A percentile compares a stretch with the other conserved stretches of the same genome.
Evolutionary conservation across 2,113 vertebrate species (phyloP).

Genomic region (Hemichromis elongatus): DNA sequence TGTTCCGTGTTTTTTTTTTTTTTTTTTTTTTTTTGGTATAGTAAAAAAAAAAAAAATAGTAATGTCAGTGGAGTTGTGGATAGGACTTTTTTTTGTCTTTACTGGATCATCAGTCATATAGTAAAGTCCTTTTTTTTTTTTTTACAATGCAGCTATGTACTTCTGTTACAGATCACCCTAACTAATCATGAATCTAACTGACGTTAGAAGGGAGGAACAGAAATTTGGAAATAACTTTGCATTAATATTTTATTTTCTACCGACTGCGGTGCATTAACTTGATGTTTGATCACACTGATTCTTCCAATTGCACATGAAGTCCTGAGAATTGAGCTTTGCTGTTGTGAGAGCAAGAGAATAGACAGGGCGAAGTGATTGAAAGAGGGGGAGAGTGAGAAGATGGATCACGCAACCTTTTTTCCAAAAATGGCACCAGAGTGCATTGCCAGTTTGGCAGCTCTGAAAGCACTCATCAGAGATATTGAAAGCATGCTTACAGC

Average conservation of each 20-base stretch:
- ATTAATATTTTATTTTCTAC: conserved; percentile 3
- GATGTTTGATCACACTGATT: neutral
- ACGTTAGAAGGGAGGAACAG: neutral
- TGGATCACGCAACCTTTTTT: conserved; percentile 40
- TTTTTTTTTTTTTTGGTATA: neutral
- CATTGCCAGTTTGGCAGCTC: conserved; percentile 21
- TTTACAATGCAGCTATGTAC: neutral
- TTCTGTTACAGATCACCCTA: neutral
- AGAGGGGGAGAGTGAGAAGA: neutral
- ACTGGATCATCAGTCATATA: neutral
- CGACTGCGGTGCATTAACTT: neutral
- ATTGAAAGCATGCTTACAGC: conserved; percentile 11
- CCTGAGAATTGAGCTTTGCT: neutral
- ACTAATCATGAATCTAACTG: neutral
- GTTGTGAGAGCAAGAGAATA: conserved; percentile 2
- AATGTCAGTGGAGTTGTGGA: neutral
- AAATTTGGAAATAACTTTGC: neutral
- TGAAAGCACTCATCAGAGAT: conserved; percentile 28
- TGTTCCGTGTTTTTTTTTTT: no score
- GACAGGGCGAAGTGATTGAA: neutral
- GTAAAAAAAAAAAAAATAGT: neutral
- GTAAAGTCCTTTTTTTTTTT: neutral
- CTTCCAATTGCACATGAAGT: neutral
- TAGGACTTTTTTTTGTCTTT: neutral
- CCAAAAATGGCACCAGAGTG: conserved; percentile 28